Evolutionary conservation across 2,888 invertebrate genomes (phyloP).

Genomic region (Gymnocheta viridis): DNA sequence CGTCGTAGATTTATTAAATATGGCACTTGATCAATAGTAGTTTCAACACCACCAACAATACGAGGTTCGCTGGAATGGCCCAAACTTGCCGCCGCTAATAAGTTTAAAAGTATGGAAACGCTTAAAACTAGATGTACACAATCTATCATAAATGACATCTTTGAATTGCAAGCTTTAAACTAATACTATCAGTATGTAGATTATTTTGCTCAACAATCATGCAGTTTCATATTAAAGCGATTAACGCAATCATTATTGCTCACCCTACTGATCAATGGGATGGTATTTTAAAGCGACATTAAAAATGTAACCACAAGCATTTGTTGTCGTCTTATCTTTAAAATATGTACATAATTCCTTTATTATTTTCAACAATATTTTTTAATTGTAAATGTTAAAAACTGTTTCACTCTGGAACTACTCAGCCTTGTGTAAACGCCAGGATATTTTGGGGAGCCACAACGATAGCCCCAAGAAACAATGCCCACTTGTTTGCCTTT

Average conservation of each 20-base stretch:
- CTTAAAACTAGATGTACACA: not conserved
- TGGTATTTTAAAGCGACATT: not conserved
- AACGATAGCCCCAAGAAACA: constrained; percentile 83
- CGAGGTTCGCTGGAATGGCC: constrained; percentile 28
- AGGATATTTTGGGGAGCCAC: constrained; percentile 85
- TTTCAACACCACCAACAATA: constrained; percentile 73
- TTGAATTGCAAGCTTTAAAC: constrained; percentile 1
- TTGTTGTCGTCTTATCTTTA: not conserved
- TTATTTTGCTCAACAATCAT: not conserved
- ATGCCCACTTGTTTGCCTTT: constrained; percentile 83
- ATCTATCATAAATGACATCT: constrained; percentile 2
- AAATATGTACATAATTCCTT: too few species aligned
- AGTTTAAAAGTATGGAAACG: not conserved
- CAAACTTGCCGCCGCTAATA: not conserved
- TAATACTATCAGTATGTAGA: constrained; percentile 16
- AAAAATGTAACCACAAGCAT: not conserved
- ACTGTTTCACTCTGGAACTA: constrained; percentile 59
- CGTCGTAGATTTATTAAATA: constrained; percentile 77
- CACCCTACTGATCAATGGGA: not conserved
- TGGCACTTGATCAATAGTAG: constrained; percentile 74
- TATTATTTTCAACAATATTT: constrained; percentile 44
- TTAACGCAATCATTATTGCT: constrained; percentile 5
- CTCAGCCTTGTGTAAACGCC: constrained; percentile 89
- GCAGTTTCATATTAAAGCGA: not conserved
- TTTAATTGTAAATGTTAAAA: constrained; percentile 42